Conservation (phyloP, 2,888 invertebrate genomes). For the Caprella mutica region DNA sequence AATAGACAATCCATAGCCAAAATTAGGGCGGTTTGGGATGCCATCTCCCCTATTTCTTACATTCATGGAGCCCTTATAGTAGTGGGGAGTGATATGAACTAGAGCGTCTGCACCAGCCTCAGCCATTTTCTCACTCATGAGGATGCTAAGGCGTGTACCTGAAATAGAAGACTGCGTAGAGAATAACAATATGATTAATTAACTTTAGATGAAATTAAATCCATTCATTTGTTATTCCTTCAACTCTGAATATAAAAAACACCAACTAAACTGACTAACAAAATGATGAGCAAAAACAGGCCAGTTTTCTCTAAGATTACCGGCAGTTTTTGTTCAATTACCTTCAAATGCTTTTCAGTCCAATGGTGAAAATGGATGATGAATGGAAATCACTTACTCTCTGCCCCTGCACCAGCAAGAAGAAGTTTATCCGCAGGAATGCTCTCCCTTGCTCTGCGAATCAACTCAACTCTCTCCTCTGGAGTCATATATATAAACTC, state of each 20-base stretch:
- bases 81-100: slow-evolving; percentile 47
- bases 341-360: neutral
- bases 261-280: neutral
- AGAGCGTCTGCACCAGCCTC: slow-evolving; percentile 47
- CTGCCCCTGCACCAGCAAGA: slow-evolving; percentile 48
- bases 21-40: no score
- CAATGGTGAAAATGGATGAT: slow-evolving; percentile 35
- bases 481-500: slow-evolving; percentile 44
- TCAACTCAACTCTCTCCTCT: slow-evolving; percentile 45
- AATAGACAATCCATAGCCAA: no score
- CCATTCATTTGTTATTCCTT: no score
- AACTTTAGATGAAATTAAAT: neutral
- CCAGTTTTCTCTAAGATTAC: neutral
- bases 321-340: neutral
- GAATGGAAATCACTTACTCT: no score
- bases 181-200: no score
- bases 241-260: no score
- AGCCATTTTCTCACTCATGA: slow-evolving; percentile 44
- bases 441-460: slow-evolving; percentile 41
- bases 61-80: slow-evolving; percentile 41
- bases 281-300: neutral
- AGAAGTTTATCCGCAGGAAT: slow-evolving; percentile 40
- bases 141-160: slow-evolving; percentile 46
- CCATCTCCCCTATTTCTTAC: no score
- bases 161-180: no score